Base-by-base conservation (phyloP, 2,888 invertebrate genomes). In the Achlya flavicornis region DNA sequence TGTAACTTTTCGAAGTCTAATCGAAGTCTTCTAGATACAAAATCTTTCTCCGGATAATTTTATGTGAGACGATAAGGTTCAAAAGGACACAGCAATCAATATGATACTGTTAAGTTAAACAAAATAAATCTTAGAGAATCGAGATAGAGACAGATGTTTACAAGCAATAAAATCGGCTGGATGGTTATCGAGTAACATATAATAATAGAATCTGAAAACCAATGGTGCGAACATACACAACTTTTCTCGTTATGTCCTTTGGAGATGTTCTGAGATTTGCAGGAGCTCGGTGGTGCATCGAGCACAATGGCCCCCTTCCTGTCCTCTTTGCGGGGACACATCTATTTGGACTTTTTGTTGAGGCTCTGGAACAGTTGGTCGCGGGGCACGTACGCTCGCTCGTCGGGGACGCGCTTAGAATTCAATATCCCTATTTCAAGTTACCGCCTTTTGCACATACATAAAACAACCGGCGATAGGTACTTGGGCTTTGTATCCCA, bases 231-330 rank as follows among this genome's bases (percentile, higher is more conserved):
- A 80, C 77, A 76, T 80, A 79, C 78, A 80, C 80, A 88, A 90
- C 82, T 90, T 90, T 90, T 87, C 89, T 89, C 87, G 89, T 90
- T 90, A 90, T 81, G 80, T 86, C 77, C 82, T 84, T 83, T 82
- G 76, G 78, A 87, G 85, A 88, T 88, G 85, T 88, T 88, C 87
- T 83, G 84, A 87, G 89, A 90, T 90, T 89, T 88, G 81, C 85
- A 85, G 83, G 77, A 81, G 81, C 80, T 81, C 73, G 76, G 77
- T 73, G 85, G 87, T 90, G 88, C 87, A 89, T 84, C 82, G 83
- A 70, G 78, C 80, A 90, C 89, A 91, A 89, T 89, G 81, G 85
- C 78, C 68, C 75, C 78, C 82, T 84, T 84, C 84, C 81, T 86
- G 87, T 86, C 83, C 82, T 79, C 80, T 84, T 84, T 86, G 85